Conservation (phyloP, 2,113 vertebrate species). For the Micromys minutus region DNA sequence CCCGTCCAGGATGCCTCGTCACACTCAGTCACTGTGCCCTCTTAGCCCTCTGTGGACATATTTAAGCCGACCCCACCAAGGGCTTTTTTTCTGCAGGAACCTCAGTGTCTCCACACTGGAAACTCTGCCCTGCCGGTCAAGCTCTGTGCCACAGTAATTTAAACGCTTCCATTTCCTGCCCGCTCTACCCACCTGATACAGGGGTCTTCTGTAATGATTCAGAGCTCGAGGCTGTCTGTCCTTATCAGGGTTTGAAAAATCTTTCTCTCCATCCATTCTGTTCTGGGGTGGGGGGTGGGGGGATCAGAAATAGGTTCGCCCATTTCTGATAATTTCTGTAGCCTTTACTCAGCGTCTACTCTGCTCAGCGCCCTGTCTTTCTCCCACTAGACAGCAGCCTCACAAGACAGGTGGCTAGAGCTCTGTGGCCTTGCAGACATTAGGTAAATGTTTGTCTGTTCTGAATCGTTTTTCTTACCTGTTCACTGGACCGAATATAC, state of each 20-base stretch:
- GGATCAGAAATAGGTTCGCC: background rate
- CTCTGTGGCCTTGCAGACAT: background rate
- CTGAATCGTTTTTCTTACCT: background rate
- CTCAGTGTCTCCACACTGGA: background rate
- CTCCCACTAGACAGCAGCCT: background rate
- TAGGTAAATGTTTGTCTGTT: background rate
- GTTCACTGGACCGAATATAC: background rate
- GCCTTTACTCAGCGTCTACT: background rate
- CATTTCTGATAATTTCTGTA: background rate
- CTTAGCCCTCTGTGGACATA: background rate
- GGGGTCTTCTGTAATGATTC: background rate
- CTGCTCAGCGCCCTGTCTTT: background rate
- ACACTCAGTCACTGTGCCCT: background rate
- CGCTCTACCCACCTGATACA: background rate
- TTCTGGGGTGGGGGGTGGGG: too few relatives aligned
- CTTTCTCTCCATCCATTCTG: background rate
- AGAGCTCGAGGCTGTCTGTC: background rate
- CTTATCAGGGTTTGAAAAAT: background rate
- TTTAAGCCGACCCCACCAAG: background rate
- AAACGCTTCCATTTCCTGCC: background rate
- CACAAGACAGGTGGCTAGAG: background rate
- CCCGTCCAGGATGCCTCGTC: background rate
- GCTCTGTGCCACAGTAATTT: fast-evolving
- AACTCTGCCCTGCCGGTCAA: background rate
- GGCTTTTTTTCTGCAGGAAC: background rate